Conservation (phyloP, 1,140 invertebrate genomes). For the Aphis gossypii region DNA sequence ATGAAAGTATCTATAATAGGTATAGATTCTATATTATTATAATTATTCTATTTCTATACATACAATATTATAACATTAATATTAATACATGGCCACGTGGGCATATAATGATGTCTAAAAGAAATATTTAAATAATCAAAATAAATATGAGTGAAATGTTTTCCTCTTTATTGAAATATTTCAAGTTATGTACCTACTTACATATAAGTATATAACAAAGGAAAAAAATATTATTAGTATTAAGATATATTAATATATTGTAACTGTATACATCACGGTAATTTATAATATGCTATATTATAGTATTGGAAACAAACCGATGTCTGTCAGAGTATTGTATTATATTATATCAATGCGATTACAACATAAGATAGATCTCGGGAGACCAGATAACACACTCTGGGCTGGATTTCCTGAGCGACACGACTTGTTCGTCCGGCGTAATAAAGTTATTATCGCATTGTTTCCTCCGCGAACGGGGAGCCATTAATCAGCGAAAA, state of each 20-base stretch:
- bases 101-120: neutral
- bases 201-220: neutral
- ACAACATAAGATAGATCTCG: conserved; percentile 16
- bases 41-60: no score
- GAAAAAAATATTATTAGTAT: neutral
- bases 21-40: no score
- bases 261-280: neutral
- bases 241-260: neutral
- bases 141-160: neutral
- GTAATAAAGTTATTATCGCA: conserved; percentile 58
- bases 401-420: conserved; percentile 44
- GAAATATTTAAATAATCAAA: neutral
- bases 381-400: conserved; percentile 37
- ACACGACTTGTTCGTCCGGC: conserved; percentile 44
- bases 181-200: neutral
- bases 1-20: no score
- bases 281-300: neutral
- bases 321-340: neutral
- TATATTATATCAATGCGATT: conserved; percentile 8
- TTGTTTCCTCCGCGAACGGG: conserved; percentile 42
- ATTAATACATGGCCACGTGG: neutral
- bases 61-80: no score
- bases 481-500: conserved; percentile 57
- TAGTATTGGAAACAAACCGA: conserved; percentile 23
- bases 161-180: neutral